phyloP scores from a whole-genome alignment of 64 coral and sea anemone genomes.

The Acropora yongei region DNA sequence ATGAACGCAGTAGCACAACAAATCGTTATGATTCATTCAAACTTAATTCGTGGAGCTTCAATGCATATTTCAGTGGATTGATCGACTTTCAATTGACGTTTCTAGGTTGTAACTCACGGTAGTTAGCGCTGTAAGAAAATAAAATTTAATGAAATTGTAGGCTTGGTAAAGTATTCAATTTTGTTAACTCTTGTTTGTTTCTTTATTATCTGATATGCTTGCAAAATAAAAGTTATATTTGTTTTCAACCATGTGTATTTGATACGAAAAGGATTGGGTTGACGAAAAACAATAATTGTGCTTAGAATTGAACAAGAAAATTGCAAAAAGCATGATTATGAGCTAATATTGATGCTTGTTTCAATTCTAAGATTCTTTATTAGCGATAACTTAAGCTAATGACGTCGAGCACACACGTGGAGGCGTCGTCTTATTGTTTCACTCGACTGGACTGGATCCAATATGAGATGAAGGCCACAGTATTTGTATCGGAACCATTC shows the following conservation, averaged over 20 bases:
- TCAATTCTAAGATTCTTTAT: constrained; percentile 4
- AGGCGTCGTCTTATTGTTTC: background rate
- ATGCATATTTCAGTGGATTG: too few relatives aligned
- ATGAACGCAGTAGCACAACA: too few relatives aligned
- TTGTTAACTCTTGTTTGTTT: background rate
- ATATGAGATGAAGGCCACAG: too few relatives aligned
- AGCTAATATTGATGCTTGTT: background rate
- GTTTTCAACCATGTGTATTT: background rate
- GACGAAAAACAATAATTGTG: background rate
- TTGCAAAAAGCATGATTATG: background rate
- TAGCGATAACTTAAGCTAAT: background rate
- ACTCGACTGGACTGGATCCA: constrained; percentile 16
- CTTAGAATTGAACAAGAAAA: background rate
- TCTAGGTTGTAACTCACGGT: too few relatives aligned
- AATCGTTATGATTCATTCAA: too few relatives aligned
- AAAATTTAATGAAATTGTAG: background rate
- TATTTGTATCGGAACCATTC: constrained; percentile 6
- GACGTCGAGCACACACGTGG: constrained; percentile 3
- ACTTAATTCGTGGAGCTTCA: too few relatives aligned
- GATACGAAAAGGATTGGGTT: constrained; percentile 1
- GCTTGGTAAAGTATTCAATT: too few relatives aligned
- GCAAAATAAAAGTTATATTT: background rate
- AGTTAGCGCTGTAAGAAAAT: background rate
- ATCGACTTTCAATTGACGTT: too few relatives aligned
- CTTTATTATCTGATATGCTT: background rate